phyloP scores from a whole-genome alignment of 1,140 invertebrate genomes.

The Probaryconus sp. region DNA sequence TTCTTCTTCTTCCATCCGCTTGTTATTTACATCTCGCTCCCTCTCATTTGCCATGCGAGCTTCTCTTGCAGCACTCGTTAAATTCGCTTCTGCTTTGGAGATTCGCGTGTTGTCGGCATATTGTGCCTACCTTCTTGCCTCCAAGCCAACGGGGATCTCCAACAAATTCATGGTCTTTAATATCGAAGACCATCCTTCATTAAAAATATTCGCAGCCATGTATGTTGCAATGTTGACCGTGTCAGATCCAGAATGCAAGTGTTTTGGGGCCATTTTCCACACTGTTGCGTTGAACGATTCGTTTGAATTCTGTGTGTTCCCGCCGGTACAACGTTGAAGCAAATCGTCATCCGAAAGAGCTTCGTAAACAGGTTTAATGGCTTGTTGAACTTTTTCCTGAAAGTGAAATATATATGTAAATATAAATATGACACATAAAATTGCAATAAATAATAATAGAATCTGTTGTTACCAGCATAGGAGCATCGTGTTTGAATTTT shows the following conservation, averaged over 20 bases:
- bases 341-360: constrained; percentile 15
- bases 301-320: constrained; percentile 49
- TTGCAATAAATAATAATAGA: background rate
- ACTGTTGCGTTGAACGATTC: constrained; percentile 40
- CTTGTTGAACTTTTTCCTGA: constrained; percentile 16
- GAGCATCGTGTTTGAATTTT: constrained; percentile 7
- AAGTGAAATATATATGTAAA: constrained; percentile 2
- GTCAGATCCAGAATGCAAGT: constrained; percentile 17
- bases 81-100: too few species aligned
- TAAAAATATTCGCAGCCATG: constrained; percentile 33
- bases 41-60: too few species aligned
- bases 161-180: constrained; percentile 28
- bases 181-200: constrained; percentile 32
- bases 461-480: background rate
- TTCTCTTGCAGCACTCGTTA: too few species aligned
- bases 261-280: constrained; percentile 32
- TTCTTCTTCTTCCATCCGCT: too few species aligned
- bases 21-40: too few species aligned
- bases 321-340: constrained; percentile 29
- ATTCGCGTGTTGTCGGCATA: too few species aligned
- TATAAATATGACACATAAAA: background rate
- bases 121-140: too few species aligned
- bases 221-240: constrained; percentile 38
- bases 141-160: background rate
- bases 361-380: constrained; percentile 15